phyloP scores from a whole-genome alignment of 2,888 invertebrate species.

The Xylota segnis region DNA sequence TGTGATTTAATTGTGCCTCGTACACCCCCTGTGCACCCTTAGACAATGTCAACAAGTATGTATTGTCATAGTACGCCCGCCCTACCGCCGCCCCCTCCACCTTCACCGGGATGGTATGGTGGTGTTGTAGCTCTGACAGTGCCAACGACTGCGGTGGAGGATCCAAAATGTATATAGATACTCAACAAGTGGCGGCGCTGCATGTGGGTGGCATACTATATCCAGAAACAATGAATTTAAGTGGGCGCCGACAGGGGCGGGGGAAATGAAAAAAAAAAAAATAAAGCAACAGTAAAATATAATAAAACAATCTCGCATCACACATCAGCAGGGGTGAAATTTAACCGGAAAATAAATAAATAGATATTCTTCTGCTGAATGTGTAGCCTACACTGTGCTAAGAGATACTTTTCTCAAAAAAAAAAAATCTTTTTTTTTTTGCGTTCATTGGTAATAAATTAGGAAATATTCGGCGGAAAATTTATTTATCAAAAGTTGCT shows the following conservation, averaged over 20 bases:
- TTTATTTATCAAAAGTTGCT: slow-evolving; percentile 28
- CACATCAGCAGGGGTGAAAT: slow-evolving; percentile 32
- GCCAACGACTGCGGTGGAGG: slow-evolving; percentile 24
- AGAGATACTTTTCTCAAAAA: background rate
- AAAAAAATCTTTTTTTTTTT: background rate
- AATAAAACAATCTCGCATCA: slow-evolving; percentile 35
- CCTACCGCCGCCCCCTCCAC: too few relatives aligned
- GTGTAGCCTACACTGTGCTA: slow-evolving; percentile 5
- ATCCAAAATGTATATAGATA: slow-evolving; percentile 28
- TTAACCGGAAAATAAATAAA: slow-evolving; percentile 57
- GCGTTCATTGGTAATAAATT: slow-evolving; percentile 21
- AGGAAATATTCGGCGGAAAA: background rate
- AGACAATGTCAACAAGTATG: slow-evolving; percentile 48
- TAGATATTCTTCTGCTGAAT: slow-evolving; percentile 15
- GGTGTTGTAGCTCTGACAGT: slow-evolving; percentile 12
- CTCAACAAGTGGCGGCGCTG: slow-evolving; percentile 67
- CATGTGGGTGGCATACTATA: slow-evolving; percentile 65
- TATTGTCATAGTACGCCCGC: slow-evolving; percentile 8
- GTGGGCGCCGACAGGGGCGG: slow-evolving; percentile 10
- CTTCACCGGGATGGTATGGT: background rate
- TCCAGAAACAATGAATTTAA: slow-evolving; percentile 53
- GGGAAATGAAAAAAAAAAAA: too few relatives aligned
- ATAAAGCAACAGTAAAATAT: slow-evolving; percentile 11
- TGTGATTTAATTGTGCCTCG: slow-evolving; percentile 71
- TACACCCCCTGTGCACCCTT: slow-evolving; percentile 29